phyloP scores from a whole-genome alignment of 2,113 vertebrate genomes.

The Thomomys bottae region DNA sequence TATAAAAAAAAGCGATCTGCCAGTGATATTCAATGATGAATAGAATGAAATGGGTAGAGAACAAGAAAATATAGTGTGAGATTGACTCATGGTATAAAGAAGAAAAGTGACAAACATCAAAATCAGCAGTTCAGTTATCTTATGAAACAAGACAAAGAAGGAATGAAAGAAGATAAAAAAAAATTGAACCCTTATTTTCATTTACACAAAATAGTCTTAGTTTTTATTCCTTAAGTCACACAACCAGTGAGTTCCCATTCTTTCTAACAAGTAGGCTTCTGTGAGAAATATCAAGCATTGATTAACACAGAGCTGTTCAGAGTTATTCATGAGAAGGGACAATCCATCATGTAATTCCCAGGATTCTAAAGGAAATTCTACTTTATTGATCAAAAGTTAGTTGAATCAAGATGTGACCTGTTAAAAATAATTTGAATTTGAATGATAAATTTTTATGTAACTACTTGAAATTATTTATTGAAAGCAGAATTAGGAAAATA shows the following conservation, averaged over 20 bases:
- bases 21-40: neutral
- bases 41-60: neutral
- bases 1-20: no score
- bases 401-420: slow-evolving; percentile 69
- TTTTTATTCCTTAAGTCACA: neutral
- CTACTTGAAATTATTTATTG: neutral
- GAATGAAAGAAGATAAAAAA: slow-evolving; percentile 18
- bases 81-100: neutral
- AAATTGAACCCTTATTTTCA: neutral
- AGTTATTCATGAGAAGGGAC: slow-evolving; percentile 73
- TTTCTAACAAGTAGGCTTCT: slow-evolving; percentile 37
- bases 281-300: slow-evolving; percentile 73
- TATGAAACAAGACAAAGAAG: neutral
- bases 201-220: slow-evolving; percentile 17
- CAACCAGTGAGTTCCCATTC: neutral
- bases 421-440: slow-evolving; percentile 65
- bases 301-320: slow-evolving; percentile 66
- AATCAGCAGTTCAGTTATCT: neutral
- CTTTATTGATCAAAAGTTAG: slow-evolving; percentile 72
- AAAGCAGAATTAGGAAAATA: neutral
- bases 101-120: slow-evolving; percentile 24
- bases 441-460: slow-evolving; percentile 66
- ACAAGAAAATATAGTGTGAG: neutral
- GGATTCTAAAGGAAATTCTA: slow-evolving; percentile 38
- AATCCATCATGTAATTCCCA: slow-evolving; percentile 59